Base-by-base conservation (phyloP, 2,797 vertebrate genomes). In the Girardinus metallicus region DNA sequence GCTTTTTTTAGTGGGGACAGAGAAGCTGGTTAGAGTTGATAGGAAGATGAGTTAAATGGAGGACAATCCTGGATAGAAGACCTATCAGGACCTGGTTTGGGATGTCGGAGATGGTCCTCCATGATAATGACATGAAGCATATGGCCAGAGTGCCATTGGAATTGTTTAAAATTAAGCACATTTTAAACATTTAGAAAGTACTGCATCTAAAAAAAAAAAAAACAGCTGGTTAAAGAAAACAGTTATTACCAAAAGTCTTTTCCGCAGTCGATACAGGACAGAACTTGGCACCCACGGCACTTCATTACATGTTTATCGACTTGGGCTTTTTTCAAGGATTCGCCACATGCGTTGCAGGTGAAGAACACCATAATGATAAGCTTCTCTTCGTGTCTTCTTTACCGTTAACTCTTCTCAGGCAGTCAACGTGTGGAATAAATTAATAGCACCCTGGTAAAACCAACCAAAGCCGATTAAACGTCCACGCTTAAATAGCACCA, bases 251-350 rank as follows among this genome's bases (percentile, higher is more conserved):
- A 96, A 95, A 99, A 99, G 80, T 99, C 98, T 93, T 97, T 97
- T 34, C 98, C 98, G 21, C 98, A 99, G 83, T 99, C 98, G 77
- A 99, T 98, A 88, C 99, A 99, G 0, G 98, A 99, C n/a, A 99
- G 93, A 77, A 96, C 96, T 21, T 95, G 91, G 16, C 97, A 98
- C 3, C 87, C 94, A 8, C 96, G 92, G 87, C 99, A 99, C 16
- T 95, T 81, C 34, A 85, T 92, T 73, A 96, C 94, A 0, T 99
- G 99, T 80, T 99, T 99, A 6, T 99, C 97, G 41, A 99, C 98
- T 77, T 99, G 98, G 0, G 92, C 95, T 83, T 99, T 99, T 94
- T 99, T 99, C 86, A 99, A 92, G 1, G 98, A 98, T 29, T 98
- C 98, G 0, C 99, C 99, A 81, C 99, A 99, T 0, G 95, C 96